Conservation (phyloP, 2,888 invertebrate genomes). For the Crossocerus cetratus region DNA sequence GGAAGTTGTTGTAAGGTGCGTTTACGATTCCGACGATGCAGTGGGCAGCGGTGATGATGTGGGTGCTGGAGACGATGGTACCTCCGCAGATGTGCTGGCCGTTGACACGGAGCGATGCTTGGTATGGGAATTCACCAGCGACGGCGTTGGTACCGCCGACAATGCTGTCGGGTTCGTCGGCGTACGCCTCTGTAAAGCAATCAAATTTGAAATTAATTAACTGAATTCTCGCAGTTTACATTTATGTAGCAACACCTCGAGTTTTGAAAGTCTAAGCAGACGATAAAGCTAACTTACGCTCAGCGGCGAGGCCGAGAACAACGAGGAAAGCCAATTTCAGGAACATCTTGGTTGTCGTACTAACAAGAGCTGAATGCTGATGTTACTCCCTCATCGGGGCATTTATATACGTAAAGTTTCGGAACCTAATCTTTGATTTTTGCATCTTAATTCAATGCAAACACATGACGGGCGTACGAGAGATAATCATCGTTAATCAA, state of each 20-base stretch:
- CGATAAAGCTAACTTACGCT: background rate
- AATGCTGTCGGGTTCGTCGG: conserved; percentile 44
- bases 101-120: conserved; percentile 52
- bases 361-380: conserved; percentile 3
- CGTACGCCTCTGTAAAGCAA: conserved; percentile 21
- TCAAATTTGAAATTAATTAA: background rate
- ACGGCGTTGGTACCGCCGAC: conserved; percentile 55
- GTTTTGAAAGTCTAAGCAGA: background rate
- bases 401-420: conserved; percentile 18
- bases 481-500: conserved; percentile 1
- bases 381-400: background rate
- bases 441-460: no score
- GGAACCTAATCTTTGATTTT: no score
- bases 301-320: conserved; percentile 15
- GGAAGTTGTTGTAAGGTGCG: conserved; percentile 8
- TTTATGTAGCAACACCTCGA: no score
- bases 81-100: conserved; percentile 61
- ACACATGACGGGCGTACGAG: background rate
- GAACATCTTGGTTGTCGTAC: background rate
- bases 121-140: conserved; percentile 59
- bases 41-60: conserved; percentile 64
- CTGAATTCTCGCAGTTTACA: no score
- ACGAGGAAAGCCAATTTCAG: conserved; percentile 3
- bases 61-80: conserved; percentile 49
- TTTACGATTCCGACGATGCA: conserved; percentile 36